Base-by-base conservation (phyloP, 2,797 vertebrate genomes). In the Myoxocephalus aenaeus region DNA sequence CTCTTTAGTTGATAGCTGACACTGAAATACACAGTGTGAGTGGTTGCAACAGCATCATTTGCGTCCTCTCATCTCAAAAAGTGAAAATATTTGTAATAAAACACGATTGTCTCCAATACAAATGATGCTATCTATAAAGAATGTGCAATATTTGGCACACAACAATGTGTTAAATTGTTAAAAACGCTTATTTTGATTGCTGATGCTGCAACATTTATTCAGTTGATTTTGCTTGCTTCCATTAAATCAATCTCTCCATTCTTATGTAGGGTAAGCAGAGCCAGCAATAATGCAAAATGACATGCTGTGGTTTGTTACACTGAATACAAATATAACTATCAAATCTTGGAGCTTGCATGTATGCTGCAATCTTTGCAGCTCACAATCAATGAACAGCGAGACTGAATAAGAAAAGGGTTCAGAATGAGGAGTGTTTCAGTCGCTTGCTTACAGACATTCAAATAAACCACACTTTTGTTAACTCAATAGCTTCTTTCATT, bases 271-370 rank as follows among this genome's bases (percentile, higher is more conserved):
- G 5, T 38, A 18, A 38, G 2, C 10, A 51, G 42, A 64, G 17
- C 18, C n/a, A 70, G 29, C 12, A 59, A 5, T 62, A 63, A 84
- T 64, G 36, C 14, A 59, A 9, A 53, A 53, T 58, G 10, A 67
- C n/a, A 69, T 50, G 32, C 18, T 73, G 34, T 22, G 22, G 34
- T 73, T 73, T 83, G 51, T 71, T 73, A 79, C 27, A 36, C 3
- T 42, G 8, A 70, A 34, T 15, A 76, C 56, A 82, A 79, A 68
- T 57, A 12, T 65, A 70, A 57, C 14, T 20, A 48, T 34, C 1
- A 20, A 34, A 36, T 54, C 1, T 34, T 51, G 15, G 13, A 69
- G 14, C 9, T 68, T 72, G 22, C 58, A 44, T 51, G n/a, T 54
- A 9, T 48, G 17, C 51, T 69, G 22, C 3, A 34, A 11, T 65